phyloP scores from a whole-genome alignment of 2,113 vertebrate species.

The Pomatostomus ruficeps region DNA sequence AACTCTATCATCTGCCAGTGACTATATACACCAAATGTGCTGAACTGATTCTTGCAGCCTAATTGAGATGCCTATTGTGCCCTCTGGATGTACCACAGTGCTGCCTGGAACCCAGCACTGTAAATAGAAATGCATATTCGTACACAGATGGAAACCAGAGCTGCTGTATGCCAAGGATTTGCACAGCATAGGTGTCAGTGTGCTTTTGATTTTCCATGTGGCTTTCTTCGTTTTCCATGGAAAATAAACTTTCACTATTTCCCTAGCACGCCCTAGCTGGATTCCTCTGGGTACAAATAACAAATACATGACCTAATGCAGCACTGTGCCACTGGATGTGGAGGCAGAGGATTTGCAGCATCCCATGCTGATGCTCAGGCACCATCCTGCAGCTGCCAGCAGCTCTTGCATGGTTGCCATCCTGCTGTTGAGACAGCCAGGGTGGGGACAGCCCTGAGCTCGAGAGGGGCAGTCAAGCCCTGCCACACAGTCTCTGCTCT shows the following conservation, averaged over 20 bases:
- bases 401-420: not conserved
- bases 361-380: not conserved
- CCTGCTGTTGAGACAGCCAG: not conserved
- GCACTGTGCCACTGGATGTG: not conserved
- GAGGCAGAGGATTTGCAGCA: not conserved
- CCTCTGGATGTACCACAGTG: not conserved
- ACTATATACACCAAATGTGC: not conserved
- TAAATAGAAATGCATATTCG: not conserved
- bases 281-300: not conserved
- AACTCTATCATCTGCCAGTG: not conserved
- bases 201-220: not conserved
- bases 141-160: not conserved
- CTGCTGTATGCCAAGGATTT: not conserved
- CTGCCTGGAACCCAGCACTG: not conserved
- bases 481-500: rapidly evolving
- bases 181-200: not conserved
- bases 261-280: not conserved
- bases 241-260: not conserved
- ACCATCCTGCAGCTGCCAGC: rapidly evolving
- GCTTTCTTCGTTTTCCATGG: not conserved
- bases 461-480: not conserved
- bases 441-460: not conserved
- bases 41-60: not conserved
- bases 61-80: not conserved
- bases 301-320: not conserved